Evolutionary conservation across 2,113 vertebrate species (phyloP).

Genomic region (Raja brachyura): DNA sequence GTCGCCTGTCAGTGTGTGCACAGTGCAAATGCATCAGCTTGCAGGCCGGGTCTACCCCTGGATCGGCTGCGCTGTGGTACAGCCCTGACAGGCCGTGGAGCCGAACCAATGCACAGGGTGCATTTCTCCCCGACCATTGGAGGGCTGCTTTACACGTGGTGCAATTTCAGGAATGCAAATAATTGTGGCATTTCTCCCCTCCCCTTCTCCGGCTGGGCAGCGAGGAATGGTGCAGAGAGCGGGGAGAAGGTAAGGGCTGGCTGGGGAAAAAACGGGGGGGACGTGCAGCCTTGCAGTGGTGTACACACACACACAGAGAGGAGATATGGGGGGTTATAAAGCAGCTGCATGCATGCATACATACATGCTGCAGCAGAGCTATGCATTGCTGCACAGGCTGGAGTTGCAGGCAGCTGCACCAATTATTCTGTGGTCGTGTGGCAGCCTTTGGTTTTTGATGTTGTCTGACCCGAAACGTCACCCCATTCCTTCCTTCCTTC

Average conservation of each 20-base stretch:
- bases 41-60: not conserved
- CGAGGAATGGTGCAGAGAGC: not conserved
- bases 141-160: conserved; percentile 47
- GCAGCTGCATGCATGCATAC: not conserved
- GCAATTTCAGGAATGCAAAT: conserved; percentile 51
- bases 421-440: no score
- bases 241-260: not conserved
- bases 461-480: no score
- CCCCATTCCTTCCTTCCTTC: no score
- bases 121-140: conserved; percentile 46
- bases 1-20: not conserved
- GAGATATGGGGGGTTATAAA: not conserved
- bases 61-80: conserved; percentile 52
- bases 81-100: conserved; percentile 40
- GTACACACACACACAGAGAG: no score
- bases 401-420: no score
- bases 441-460: no score
- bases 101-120: conserved; percentile 30
- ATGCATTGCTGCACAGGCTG: no score
- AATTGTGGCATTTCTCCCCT: conserved; percentile 46
- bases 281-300: no score
- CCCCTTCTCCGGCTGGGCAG: not conserved
- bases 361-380: no score
- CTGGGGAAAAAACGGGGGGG: not conserved
- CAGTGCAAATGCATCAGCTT: not conserved